Evolutionary conservation across 2,888 invertebrate species (phyloP), one percentile per base, ranked within the genome.

Genomic region (Lordiphosa andalusiaca): DNA sequence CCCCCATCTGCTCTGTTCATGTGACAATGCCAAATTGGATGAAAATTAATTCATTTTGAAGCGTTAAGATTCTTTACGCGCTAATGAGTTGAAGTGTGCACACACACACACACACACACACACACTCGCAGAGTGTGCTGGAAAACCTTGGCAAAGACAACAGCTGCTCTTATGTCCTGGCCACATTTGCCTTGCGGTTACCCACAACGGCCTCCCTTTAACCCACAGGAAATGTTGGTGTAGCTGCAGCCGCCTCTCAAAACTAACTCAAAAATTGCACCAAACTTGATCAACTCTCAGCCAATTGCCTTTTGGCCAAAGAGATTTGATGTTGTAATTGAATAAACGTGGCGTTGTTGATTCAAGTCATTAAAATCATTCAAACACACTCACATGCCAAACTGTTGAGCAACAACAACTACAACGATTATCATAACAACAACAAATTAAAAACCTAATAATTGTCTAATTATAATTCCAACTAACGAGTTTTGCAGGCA

Each of bases 1-100:
- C 16, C 16, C n/a, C 25, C 30, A 42, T 33, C 50, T 53, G n/a
- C 23, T 30, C 33, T 54, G 30, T 41, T 41, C 49, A 54, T 54
- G 69, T 54, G 67, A 69, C 81, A 66, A 63, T 67, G 64, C 53
- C 77, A 80, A 80, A 76, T 73, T 76, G 81, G 77, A 82, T 78
- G 73, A 78, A 73, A 78, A 78, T 78, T 82, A 82, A 78, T 82
- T 82, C 82, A 78, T 82, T 78, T 82, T 82, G 75, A 78, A 78
- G 78, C 77, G 81, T 71, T 80, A 75, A 80, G 75, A 75, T 75
- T 75, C 76, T 76, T 82, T 71, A 75, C 73, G 73, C 71, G 30
- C 76, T 78, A 78, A 78, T 78, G 82, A 78, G 75, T 78, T 78
- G 67, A 74, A 76, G 77, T 80, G 73, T 64, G 60, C 36, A 53